Percentiles rank a stretch among this genome's conserved stretches.
These are phyloP conservation scores for mouse (Mus musculus) DNA, from an alignment of 2,113 vertebrate species.

Conservation along the genomic window DNA sequence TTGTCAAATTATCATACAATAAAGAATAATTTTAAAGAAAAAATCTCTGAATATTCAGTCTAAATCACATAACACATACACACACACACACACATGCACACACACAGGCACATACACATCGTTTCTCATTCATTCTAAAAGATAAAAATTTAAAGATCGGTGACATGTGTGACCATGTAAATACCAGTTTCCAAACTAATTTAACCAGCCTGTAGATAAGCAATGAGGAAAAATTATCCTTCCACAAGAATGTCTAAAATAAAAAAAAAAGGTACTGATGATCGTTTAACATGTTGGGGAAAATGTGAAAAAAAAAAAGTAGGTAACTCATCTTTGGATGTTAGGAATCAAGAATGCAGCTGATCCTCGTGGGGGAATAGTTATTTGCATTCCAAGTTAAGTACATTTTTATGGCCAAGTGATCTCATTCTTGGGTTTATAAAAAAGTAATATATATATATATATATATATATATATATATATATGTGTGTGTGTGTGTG, in stretches of 20 bases:
- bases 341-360: background rate
- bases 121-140: background rate
- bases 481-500: too few relatives aligned
- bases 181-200: background rate
- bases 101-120: background rate
- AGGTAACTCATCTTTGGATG: background rate
- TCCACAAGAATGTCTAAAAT: background rate
- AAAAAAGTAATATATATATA: background rate
- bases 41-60: background rate
- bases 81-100: background rate
- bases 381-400: constrained; percentile 30
- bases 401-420: background rate
- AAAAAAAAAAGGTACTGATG: background rate
- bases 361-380: background rate
- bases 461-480: too few relatives aligned
- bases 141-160: background rate
- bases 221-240: background rate
- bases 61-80: background rate
- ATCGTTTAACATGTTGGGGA: background rate
- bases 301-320: background rate
- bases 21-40: background rate
- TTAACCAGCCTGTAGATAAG: background rate
- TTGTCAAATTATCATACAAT: background rate
- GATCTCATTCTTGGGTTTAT: background rate
- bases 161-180: background rate